Evolutionary conservation across 2,888 invertebrate species (phyloP).

Genomic region (Meandrusa payeni): DNA sequence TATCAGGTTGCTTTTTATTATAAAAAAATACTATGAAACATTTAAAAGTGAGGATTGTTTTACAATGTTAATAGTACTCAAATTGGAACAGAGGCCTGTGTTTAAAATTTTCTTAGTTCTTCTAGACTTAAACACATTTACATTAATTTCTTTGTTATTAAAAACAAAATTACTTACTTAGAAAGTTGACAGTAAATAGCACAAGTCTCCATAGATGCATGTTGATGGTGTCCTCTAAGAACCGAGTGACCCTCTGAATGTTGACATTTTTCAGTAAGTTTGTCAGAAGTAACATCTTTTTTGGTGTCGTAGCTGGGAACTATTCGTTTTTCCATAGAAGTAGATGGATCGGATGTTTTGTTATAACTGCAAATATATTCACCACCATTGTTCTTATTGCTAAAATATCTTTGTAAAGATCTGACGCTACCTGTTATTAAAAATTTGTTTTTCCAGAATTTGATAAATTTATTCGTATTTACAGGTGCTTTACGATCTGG

Average conservation of each 20-base stretch:
- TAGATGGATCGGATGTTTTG: slow-evolving; percentile 53
- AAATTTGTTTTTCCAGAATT: slow-evolving; percentile 74
- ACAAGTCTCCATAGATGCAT: slow-evolving; percentile 68
- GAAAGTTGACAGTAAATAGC: slow-evolving; percentile 73
- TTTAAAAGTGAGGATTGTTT: neutral
- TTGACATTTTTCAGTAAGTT: slow-evolving; percentile 59
- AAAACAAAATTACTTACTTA: slow-evolving; percentile 48
- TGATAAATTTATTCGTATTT: slow-evolving; percentile 68
- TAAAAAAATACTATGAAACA: too few species aligned
- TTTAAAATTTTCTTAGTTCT: too few species aligned
- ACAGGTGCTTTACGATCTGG: slow-evolving; percentile 59
- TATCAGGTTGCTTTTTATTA: too few species aligned
- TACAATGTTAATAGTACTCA: too few species aligned
- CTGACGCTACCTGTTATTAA: slow-evolving; percentile 69
- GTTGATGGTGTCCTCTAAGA: slow-evolving; percentile 68
- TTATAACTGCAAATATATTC: slow-evolving; percentile 56
- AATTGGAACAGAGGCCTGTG: too few species aligned
- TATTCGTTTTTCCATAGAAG: slow-evolving; percentile 52
- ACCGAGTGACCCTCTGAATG: slow-evolving; percentile 71
- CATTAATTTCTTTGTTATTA: neutral
- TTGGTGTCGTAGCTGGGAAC: slow-evolving; percentile 45
- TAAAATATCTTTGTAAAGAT: slow-evolving; percentile 68
- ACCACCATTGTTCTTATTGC: slow-evolving; percentile 53
- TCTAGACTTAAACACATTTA: too few species aligned
- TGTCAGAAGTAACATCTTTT: slow-evolving; percentile 50